Conservation (phyloP, 2,797 vertebrate genomes). For the Gallinago nigripennis region DNA sequence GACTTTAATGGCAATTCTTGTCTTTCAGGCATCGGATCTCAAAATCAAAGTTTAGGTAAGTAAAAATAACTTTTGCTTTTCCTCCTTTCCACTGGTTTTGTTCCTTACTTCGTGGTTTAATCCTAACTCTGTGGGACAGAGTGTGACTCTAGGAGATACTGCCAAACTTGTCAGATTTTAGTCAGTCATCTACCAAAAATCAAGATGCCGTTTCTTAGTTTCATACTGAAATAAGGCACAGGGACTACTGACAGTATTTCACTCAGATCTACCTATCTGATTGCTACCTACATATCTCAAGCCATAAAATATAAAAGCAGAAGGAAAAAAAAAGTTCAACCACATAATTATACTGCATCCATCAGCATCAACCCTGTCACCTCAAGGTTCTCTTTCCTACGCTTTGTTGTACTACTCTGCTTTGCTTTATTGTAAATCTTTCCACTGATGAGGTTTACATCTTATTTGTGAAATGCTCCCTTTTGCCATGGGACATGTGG, state of each 20-base stretch:
- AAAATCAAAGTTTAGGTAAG: slow-evolving; percentile 99
- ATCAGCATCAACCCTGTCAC: not conserved
- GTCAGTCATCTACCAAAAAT: not conserved
- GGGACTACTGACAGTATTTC: not conserved
- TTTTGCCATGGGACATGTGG: not conserved
- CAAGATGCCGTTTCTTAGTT: not conserved
- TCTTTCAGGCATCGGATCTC: slow-evolving; percentile 99
- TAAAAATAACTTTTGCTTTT: slow-evolving; percentile 44
- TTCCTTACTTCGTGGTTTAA: not conserved
- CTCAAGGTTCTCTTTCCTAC: not conserved
- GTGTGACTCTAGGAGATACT: not conserved
- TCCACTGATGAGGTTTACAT: not conserved
- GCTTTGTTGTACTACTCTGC: not conserved
- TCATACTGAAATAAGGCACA: not conserved
- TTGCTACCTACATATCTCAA: not conserved
- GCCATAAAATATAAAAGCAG: not conserved
- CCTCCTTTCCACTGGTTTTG: not conserved
- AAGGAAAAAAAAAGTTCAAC: not conserved
- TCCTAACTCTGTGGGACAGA: not conserved
- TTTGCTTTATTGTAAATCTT: not conserved
- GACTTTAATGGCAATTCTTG: slow-evolving; percentile 75
- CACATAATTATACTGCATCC: not conserved
- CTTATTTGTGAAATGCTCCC: not conserved
- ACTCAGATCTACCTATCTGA: not conserved
- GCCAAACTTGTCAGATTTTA: not conserved